Evolutionary conservation across 2,113 vertebrate genomes (phyloP).

Genomic region (Elephas maximus): DNA sequence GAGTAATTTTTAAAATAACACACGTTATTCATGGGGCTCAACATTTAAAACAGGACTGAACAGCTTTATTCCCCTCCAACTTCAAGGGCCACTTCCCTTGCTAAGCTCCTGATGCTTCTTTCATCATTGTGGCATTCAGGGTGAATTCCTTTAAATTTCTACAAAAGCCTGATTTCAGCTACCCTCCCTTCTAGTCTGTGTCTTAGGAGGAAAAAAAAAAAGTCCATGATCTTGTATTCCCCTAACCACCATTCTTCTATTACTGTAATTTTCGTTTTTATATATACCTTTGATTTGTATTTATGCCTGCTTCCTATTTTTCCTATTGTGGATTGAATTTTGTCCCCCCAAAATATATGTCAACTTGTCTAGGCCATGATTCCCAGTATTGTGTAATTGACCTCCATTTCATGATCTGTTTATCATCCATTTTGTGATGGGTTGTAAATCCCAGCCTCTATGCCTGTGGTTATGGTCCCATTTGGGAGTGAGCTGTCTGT

Average conservation of each 20-base stretch:
- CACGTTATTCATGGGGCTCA: background rate
- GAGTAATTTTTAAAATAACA: background rate
- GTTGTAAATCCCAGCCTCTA: too few species aligned
- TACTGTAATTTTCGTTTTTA: background rate
- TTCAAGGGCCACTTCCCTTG: background rate
- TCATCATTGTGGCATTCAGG: background rate
- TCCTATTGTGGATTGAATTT: background rate
- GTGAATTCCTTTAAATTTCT: background rate
- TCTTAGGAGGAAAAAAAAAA: background rate
- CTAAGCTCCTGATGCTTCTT: background rate
- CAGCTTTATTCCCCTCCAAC: background rate
- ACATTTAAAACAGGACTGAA: background rate
- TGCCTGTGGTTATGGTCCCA: too few species aligned
- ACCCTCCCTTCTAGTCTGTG: background rate
- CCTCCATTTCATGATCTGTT: too few species aligned
- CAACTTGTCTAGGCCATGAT: too few species aligned
- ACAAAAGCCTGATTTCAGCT: background rate
- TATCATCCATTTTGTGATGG: too few species aligned
- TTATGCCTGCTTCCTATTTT: background rate
- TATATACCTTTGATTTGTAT: background rate
- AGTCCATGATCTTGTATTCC: background rate
- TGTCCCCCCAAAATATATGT: too few species aligned
- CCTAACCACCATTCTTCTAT: background rate
- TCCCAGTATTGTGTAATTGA: too few species aligned
- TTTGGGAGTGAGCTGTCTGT: too few species aligned